A percentile compares a stretch with the other conserved stretches of the same genome.
These are phyloP conservation scores for Rachycentron canadum DNA, from an alignment of 2,797 vertebrate genomes.

Conservation along the genomic window DNA sequence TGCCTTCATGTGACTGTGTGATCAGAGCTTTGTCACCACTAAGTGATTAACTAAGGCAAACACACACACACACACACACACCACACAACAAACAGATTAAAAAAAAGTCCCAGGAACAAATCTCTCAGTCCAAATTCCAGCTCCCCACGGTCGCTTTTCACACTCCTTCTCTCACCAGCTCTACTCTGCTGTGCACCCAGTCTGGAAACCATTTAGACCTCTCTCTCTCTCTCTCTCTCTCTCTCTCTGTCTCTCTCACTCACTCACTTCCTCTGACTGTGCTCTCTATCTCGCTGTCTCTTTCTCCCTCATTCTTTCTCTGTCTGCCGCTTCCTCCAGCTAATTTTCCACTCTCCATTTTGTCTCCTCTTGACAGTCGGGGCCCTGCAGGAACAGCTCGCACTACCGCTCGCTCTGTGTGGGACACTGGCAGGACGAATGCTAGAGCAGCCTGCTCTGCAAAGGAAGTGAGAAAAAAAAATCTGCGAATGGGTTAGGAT, in stretches of 20 bases:
- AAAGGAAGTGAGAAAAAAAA: conserved; percentile 55
- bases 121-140: conserved; percentile 62
- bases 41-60: conserved; percentile 30
- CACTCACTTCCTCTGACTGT: conserved; percentile 47
- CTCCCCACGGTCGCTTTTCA: conserved; percentile 70
- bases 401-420: conserved; percentile 50
- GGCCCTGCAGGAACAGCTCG: conserved; percentile 64
- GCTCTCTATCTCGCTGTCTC: conserved; percentile 23
- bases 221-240: conserved; percentile 50
- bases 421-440: conserved; percentile 60
- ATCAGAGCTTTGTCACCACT: conserved; percentile 3
- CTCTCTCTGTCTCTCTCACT: conserved; percentile 47
- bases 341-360: conserved; percentile 54
- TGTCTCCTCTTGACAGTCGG: conserved; percentile 47
- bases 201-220: conserved; percentile 79
- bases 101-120: conserved; percentile 56
- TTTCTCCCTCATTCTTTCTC: conserved; percentile 22
- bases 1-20: conserved; percentile 4
- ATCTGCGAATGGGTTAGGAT: conserved; percentile 60
- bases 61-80: conserved; percentile 5
- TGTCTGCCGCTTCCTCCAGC: conserved; percentile 35
- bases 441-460: conserved; percentile 51
- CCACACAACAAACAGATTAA: conserved; percentile 27
- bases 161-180: conserved; percentile 63
- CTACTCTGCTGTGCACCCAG: conserved; percentile 48